Base-by-base conservation (phyloP, 1,140 invertebrate genomes). In the Tetragnatha versicolor region DNA sequence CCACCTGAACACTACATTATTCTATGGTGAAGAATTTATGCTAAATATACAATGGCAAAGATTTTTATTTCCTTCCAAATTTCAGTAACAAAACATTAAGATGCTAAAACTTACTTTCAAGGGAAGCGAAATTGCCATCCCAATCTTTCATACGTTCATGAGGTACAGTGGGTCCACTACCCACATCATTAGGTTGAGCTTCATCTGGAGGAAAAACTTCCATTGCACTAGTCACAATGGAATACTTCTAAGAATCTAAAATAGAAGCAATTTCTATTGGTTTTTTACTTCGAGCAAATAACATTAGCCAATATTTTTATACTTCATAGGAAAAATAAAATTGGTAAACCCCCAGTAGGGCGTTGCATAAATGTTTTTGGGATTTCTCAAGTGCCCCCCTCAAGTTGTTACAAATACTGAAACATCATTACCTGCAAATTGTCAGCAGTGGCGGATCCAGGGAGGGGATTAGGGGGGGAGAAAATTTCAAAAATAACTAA, bases 121-220 rank as follows among this genome's bases (percentile, higher is more conserved):
- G 45, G 12, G 72, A 47, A 51, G 79, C 60, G 39, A 75, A 79
- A 55, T 39, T 68, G 17, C 66, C 79, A 80, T 80, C 79, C 79
- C 79, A 80, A 45, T 61, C 69, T 72, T 72, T 70, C 37, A 79
- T 63, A 6, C 58, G 60, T 27, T 80, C 70, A 20, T 72, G 79
- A 20, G 78, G 33, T 12, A 33, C 47, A 33, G 69, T 66, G 14
- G 69, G 31, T 9, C 25, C 70, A 75, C 27, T 61, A 47, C 69
- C 39, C 53, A 75, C 61, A 47, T 70, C 70, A 55, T 63, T 51
- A 68, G 79, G 51, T 9, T 49, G 53, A 22, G 53, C 10, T 53
- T 80, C 79, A 66, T 80, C 79, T 25, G 65, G 60, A 33, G 78
- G 78, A 65, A 72, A 79, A 27, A 79, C 78, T 73, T 79, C 78